phyloP scores from a whole-genome alignment of 2,797 vertebrate species.

The Brachyrhaphis roseni region DNA sequence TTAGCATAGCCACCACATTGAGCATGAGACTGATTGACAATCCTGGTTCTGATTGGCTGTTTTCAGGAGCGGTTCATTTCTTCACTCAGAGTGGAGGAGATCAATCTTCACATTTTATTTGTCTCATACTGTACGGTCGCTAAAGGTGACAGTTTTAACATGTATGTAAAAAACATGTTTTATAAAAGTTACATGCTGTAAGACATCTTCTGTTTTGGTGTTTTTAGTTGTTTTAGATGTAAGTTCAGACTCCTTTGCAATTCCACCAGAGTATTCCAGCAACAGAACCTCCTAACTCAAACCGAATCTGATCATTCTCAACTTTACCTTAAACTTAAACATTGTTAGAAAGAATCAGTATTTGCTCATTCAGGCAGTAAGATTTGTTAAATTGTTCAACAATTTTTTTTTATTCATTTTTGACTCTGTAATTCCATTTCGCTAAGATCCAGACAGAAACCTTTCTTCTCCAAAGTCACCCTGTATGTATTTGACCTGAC shows the following conservation, averaged over 20 bases:
- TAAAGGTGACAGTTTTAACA: too few species aligned
- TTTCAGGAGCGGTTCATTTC: too few species aligned
- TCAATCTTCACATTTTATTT: too few species aligned
- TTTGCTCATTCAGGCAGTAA: background rate
- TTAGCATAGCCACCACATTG: too few species aligned
- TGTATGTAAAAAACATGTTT: too few species aligned
- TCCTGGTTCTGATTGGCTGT: too few species aligned
- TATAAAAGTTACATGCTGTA: too few species aligned
- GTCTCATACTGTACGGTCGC: too few species aligned
- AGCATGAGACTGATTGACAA: too few species aligned
- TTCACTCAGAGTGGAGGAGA: too few species aligned
- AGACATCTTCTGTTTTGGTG: background rate
- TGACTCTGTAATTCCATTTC: background rate
- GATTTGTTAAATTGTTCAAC: background rate
- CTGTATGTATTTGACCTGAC: slow-evolving; percentile 19
- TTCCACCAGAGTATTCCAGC: background rate
- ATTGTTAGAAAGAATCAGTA: background rate
- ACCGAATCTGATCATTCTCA: background rate
- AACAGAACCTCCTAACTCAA: background rate
- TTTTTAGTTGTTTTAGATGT: background rate
- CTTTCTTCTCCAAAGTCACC: slow-evolving; percentile 3
- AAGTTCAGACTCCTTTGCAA: background rate
- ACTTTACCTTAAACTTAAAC: background rate
- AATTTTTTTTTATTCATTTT: background rate
- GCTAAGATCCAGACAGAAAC: background rate